Conservation (phyloP, 2,888 invertebrate genomes). For the Agrenia bidenticulata region DNA sequence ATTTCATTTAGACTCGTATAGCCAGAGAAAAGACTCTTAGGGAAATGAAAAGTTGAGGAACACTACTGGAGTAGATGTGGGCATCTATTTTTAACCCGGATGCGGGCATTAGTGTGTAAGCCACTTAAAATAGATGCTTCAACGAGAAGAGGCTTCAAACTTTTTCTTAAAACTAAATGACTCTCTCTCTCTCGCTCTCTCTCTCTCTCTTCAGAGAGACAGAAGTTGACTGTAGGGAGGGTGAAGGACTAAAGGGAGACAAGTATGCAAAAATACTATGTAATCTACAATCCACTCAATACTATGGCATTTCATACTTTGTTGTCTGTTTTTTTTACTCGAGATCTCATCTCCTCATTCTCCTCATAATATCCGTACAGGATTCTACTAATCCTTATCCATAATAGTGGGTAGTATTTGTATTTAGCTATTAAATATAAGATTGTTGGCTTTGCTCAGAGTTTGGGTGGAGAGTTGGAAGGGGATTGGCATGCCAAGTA, state of each 20-base stretch:
- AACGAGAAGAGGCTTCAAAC: conserved; percentile 8
- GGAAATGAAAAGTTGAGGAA: neutral
- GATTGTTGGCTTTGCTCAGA: too few species aligned
- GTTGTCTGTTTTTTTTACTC: too few species aligned
- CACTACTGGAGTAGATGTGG: neutral
- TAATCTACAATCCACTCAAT: neutral
- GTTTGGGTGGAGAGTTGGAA: too few species aligned
- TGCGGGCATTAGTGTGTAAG: conserved; percentile 50
- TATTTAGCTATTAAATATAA: too few species aligned
- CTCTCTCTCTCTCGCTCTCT: neutral
- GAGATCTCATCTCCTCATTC: too few species aligned
- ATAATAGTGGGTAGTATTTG: too few species aligned
- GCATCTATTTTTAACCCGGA: conserved; percentile 49
- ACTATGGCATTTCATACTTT: too few species aligned
- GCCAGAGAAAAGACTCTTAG: too few species aligned
- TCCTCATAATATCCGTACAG: too few species aligned
- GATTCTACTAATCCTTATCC: too few species aligned
- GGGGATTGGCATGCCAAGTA: too few species aligned
- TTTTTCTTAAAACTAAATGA: conserved; percentile 10
- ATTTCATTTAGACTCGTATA: too few species aligned
- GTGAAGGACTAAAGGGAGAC: conserved; percentile 5
- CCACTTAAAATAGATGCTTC: conserved; percentile 48
- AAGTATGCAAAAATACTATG: conserved; percentile 5
- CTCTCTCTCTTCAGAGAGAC: neutral
- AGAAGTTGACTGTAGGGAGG: conserved; percentile 6